A percentile compares a stretch with the other conserved stretches of the same genome.
phyloP scores from a whole-genome alignment of 2,888 invertebrate genomes.

The Plusia festucae region DNA sequence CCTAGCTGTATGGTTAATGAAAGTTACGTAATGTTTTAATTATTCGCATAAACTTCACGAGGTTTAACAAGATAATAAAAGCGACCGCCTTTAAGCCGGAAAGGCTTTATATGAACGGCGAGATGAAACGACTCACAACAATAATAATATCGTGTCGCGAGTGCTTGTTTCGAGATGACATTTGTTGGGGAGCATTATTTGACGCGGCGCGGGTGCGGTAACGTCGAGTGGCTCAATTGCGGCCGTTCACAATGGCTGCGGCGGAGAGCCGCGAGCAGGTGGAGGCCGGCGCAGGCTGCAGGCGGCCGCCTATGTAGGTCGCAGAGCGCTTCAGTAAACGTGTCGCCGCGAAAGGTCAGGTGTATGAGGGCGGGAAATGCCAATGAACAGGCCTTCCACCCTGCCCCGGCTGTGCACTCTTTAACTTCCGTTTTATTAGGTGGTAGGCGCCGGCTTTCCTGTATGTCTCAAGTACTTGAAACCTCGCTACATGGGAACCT shows the following conservation, averaged over 20 bases:
- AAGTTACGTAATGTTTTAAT: slow-evolving; percentile 65
- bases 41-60: slow-evolving; percentile 71
- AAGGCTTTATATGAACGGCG: slow-evolving; percentile 69
- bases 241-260: slow-evolving; percentile 75
- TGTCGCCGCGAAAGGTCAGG: slow-evolving; percentile 87
- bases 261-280: slow-evolving; percentile 56
- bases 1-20: slow-evolving; percentile 53
- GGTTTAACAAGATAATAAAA: slow-evolving; percentile 71
- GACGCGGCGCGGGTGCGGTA: slow-evolving; percentile 71
- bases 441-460: slow-evolving; percentile 75
- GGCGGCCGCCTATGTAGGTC: slow-evolving; percentile 84
- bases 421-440: slow-evolving; percentile 84
- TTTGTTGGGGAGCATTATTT: slow-evolving; percentile 79
- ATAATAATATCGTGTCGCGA: slow-evolving; percentile 76
- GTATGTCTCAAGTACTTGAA: slow-evolving; percentile 65
- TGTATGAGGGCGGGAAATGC: slow-evolving; percentile 87
- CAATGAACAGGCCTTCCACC: slow-evolving; percentile 79
- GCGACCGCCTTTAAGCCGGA: slow-evolving; percentile 68
- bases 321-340: slow-evolving; percentile 85
- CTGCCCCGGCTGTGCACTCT: slow-evolving; percentile 70
- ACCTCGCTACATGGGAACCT: slow-evolving; percentile 62
- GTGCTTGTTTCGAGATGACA: slow-evolving; percentile 76
- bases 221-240: slow-evolving; percentile 79
- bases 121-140: slow-evolving; percentile 77
- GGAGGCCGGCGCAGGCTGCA: slow-evolving; percentile 64